Conservation (phyloP, 2,888 invertebrate species). For the Cheilosia variabilis region DNA sequence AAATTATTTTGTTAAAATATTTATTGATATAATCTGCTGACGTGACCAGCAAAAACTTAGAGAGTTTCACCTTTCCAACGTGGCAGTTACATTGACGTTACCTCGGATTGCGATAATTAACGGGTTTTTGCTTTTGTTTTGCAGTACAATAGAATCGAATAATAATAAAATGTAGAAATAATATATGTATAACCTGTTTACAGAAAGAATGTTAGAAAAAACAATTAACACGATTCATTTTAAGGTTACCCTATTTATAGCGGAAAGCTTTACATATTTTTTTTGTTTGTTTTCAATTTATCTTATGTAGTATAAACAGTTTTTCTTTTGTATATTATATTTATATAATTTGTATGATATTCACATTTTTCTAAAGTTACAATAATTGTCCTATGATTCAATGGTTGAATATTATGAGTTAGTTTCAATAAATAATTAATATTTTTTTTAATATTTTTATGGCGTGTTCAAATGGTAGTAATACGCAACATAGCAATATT, state of each 20-base stretch:
- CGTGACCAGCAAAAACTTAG: conserved; percentile 29
- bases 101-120: conserved; percentile 47
- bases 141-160: conserved; percentile 52
- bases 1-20: conserved; percentile 23
- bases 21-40: conserved; percentile 47
- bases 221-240: conserved; percentile 69
- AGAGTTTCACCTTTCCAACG: conserved; percentile 49
- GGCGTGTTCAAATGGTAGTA: conserved; percentile 74
- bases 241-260: conserved; percentile 73
- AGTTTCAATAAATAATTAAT: conserved; percentile 75
- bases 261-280: conserved; percentile 73
- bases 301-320: conserved; percentile 75
- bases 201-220: conserved; percentile 67
- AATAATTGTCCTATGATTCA: conserved; percentile 76
- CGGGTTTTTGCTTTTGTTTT: conserved; percentile 22
- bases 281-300: conserved; percentile 62
- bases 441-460: conserved; percentile 70
- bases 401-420: conserved; percentile 76
- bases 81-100: conserved; percentile 59
- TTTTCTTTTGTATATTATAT: conserved; percentile 71
- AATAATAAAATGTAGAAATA: conserved; percentile 50
- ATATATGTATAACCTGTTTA: conserved; percentile 49
- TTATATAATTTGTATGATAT: conserved; percentile 75
- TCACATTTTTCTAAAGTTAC: conserved; percentile 75
- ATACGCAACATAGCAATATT: conserved; percentile 74